Base-by-base conservation (phyloP, 2,888 invertebrate genomes). In the Abrostola tripartita region DNA sequence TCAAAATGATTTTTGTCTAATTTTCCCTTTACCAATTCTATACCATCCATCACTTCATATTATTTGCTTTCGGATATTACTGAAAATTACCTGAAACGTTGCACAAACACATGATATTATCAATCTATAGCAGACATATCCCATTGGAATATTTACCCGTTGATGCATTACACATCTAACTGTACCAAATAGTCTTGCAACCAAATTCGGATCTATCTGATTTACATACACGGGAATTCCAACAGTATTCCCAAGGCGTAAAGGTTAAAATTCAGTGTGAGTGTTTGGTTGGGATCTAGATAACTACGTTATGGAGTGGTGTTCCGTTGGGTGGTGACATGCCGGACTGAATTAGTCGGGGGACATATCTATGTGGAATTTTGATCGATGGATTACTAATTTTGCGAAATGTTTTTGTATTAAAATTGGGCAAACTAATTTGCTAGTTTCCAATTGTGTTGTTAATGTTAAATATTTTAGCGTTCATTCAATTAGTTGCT, bases 321-420 rank as follows among this genome's bases (percentile, higher is more conserved):
- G 61, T 72, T 74, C 69, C 69, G 64, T 52, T 69, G 72, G 74
- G 63, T 67, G 63, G 70, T 58, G 73, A 83, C 85, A 84, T 78
- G 79, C 65, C 71, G 69, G 71, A 66, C 65, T 65, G 79, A 86
- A 87, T 87, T 86, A 84, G 84, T 78, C 81, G 74, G 71, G 80
- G 76, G 76, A 69, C 67, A 58, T 59, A 47, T 68, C 37, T 70
- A 63, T 78, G 83, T 81, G 71, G 70, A 69, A 76, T 79, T 74
- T 78, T 84, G 84, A 85, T 83, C 71, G 79, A 85, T 82, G 58
- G 75, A 75, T 54, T 60, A 52, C 52, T 51, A 37, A 71, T 71
- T 71, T 55, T 40, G 50, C 47, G 12, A 56, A 47, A 54, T 55
- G 49, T 61, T 54, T 62, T 55, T 56, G 56, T 61, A 12, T 62